phyloP scores from a whole-genome alignment of 2,797 vertebrate genomes.

The Intellagama lesueurii region DNA sequence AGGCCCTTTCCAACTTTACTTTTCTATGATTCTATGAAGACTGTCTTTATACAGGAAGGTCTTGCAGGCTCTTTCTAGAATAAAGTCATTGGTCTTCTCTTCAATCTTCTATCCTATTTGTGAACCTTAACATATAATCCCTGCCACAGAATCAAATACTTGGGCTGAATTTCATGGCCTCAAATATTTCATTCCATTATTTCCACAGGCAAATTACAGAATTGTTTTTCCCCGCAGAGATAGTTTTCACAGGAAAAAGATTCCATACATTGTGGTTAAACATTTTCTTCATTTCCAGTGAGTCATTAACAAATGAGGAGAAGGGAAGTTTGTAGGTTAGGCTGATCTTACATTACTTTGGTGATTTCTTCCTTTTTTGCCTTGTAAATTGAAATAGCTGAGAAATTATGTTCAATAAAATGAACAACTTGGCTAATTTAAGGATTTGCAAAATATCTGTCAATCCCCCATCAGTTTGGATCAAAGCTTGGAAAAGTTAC shows the following conservation, averaged over 20 bases:
- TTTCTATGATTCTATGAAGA: too few relatives aligned
- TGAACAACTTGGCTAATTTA: not conserved
- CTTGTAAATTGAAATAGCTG: not conserved
- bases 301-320: not conserved
- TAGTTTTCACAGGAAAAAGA: not conserved
- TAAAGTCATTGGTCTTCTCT: too few relatives aligned
- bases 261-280: not conserved
- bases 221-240: too few relatives aligned
- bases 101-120: too few relatives aligned
- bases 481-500: too few relatives aligned
- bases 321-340: not conserved
- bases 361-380: not conserved
- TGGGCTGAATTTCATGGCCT: not conserved
- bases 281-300: not conserved
- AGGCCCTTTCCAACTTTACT: too few relatives aligned
- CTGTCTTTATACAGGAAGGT: too few relatives aligned
- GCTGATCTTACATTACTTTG: not conserved
- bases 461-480: not conserved
- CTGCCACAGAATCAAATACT: too few relatives aligned
- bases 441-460: constrained; percentile 20
- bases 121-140: too few relatives aligned
- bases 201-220: not conserved
- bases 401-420: constrained; percentile 7
- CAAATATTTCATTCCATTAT: not conserved
- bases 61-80: too few relatives aligned